Base-by-base conservation (phyloP, 2,113 vertebrate species). In the Bufo bufo region DNA sequence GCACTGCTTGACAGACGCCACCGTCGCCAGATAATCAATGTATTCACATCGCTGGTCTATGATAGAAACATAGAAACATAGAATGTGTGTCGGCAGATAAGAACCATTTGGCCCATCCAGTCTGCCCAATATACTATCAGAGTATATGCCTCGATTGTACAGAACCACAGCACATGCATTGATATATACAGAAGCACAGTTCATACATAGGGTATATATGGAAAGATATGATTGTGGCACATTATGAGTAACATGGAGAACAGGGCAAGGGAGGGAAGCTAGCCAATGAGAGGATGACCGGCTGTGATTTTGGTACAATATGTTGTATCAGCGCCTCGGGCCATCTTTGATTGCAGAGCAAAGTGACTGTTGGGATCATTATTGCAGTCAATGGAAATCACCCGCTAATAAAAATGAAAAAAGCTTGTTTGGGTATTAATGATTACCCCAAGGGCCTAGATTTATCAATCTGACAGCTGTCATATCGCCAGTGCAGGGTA, bases 351-450 rank as follows among this genome's bases (percentile, higher is more conserved):
- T 85, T 85, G 66, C 52, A 6, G 52, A 45, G 65, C 65, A 45
- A 45, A 56, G 49, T 20, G 63, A 13, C 50, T 58, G 33, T 85
- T 52, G 23, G 52, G 52, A 17, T 58, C 69, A 56, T 72, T 74
- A 71, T 85, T 85, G 69, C 50, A 85, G 66, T 85, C 83, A 74
- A 85, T 85, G 66, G 50, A 71, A 54, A 19, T 85, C 83, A 74
- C 83, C 50, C 10, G 69, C 66, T 72, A 85, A 72, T 85, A 85
- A 9, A 58, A 74, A 49, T 17, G n/a, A 45, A 85, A 50, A 74
- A 52, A 65, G 43, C 59, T 82, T 17, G 19, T 82, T 63, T 49
- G 80, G 80, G 80, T 47, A 49, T 82, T 63, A 82, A 82, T 82
- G 80, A 82, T 82, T 65, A 82, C 80, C 80, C 80, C 80, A 20